Conservation (phyloP, 2,888 invertebrate species). For the Aleiodes testaceus region DNA sequence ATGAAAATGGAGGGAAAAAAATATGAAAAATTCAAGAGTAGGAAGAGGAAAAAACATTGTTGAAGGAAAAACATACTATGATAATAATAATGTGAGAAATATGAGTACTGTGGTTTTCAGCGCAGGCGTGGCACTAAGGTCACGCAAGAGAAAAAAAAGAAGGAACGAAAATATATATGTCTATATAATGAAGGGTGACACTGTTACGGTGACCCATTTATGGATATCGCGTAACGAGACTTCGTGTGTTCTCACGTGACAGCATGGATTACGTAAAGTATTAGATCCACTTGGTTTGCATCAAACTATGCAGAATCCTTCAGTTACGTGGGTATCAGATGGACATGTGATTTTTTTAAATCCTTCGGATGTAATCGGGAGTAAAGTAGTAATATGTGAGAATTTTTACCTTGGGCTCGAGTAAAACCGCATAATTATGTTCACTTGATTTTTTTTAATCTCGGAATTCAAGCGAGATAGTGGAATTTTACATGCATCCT, state of each 20-base stretch:
- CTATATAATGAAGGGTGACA: constrained; percentile 6
- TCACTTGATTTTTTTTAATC: too few species aligned
- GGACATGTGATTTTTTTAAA: constrained; percentile 5
- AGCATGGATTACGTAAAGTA: constrained; percentile 22
- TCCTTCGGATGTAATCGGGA: not conserved
- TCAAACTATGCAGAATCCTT: constrained; percentile 9
- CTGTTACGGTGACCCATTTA: constrained; percentile 37
- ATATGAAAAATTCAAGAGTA: constrained; percentile 1
- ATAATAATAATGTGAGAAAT: constrained; percentile 17
- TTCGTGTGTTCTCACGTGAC: constrained; percentile 23
- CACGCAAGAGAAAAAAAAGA: not conserved
- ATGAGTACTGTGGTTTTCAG: constrained; percentile 9
- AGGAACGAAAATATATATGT: not conserved
- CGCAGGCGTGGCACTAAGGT: constrained; percentile 24
- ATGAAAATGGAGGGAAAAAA: constrained; percentile 1
- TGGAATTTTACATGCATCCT: too few species aligned
- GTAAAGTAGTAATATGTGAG: not conserved
- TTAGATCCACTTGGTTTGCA: constrained; percentile 16
- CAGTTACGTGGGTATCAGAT: constrained; percentile 4
- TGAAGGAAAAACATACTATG: constrained; percentile 2
- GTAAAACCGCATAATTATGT: too few species aligned
- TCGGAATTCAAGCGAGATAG: too few species aligned
- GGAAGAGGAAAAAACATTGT: not conserved
- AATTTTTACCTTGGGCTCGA: too few species aligned
- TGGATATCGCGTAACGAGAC: constrained; percentile 35